Percentiles rank a stretch among this genome's conserved stretches.
phyloP scores from a whole-genome alignment of 2,888 invertebrate genomes.

The Eudasyphora cyanicolor region DNA sequence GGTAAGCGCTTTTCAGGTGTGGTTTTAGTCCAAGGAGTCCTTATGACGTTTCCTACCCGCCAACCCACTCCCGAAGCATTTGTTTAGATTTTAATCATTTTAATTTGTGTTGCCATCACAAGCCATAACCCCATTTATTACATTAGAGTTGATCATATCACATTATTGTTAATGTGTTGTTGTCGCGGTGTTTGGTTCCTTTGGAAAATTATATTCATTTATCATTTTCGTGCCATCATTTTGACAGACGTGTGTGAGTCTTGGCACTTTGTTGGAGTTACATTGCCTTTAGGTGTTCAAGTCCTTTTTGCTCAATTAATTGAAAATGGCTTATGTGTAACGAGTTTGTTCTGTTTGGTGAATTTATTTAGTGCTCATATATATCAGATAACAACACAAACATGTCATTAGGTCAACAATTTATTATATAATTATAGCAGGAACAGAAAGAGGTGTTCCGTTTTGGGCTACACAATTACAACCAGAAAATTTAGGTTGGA shows the following conservation, averaged over 20 bases:
- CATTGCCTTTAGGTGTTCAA: background rate
- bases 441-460: background rate
- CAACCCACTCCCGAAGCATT: background rate
- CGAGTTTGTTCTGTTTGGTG: background rate
- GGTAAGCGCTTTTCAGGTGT: background rate
- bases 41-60: background rate
- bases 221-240: constrained; percentile 30
- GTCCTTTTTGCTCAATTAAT: background rate
- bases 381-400: constrained; percentile 27
- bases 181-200: background rate
- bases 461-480: background rate
- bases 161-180: background rate
- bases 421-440: constrained; percentile 13
- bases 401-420: constrained; percentile 25
- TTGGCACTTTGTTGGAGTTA: too few relatives aligned
- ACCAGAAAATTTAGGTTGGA: too few relatives aligned
- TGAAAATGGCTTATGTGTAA: background rate
- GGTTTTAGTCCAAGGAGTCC: background rate
- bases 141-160: background rate
- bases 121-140: constrained; percentile 26
- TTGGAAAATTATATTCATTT: constrained; percentile 33
- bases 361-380: background rate
- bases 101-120: constrained; percentile 23
- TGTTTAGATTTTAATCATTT: constrained; percentile 4
- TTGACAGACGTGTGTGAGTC: constrained; percentile 2